Base-by-base conservation (phyloP, 2,797 vertebrate species). In the Leucoraja ocellata region DNA sequence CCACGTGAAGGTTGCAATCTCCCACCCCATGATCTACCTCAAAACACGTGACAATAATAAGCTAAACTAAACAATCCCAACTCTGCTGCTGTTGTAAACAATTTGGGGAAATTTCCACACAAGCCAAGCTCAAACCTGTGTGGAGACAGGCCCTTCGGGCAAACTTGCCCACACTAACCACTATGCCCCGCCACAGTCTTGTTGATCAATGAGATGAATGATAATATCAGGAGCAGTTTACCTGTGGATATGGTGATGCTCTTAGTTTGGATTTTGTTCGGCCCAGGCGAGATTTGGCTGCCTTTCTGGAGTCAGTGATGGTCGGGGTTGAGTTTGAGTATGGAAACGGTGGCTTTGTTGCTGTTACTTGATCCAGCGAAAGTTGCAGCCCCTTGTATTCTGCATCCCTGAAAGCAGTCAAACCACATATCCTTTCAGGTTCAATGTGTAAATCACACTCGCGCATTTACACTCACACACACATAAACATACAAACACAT, bases 321-420 rank as follows among this genome's bases (percentile, higher is more conserved):
- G 96, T 95, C 94, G 97, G 96, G 93, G 96, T 94, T 23, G 96
- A 96, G 94, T 96, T 97, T 95, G 96, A 95, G 77, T 97, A 98
- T 94, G 97, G 96, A 94, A 98, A 98, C 1, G 97, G 95, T 39
- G 97, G 96, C 96, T 99, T 99, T 94, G 97, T 97, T 94, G 97
- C 97, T 13, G 97, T 96, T 95, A 98, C 97, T 96, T 99, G 99
- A 96, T 99, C 99, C 95, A 99, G 95, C 28, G 99, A 99, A 92
- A 99, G 97, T 95, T 99, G 99, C 10, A 99, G 96, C 93, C 98
- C 98, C 96, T 99, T 99, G 94, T 99, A 99, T 95, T 99, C 98
- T 0, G 98, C 98, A 94, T 99, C 98, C 96, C 99, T 99, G 94
- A 71, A 93, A 77, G 63, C 32, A 81, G 71, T 61, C 93, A 83